These are phyloP conservation scores for human (Homo sapiens) DNA, from an alignment of 2,113 vertebrate genomes.

Conservation along the genomic window GRCh38 chr9:24116501-24117000, in stretches of 20 bases:
- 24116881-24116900: neutral
- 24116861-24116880: neutral
- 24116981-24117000: neutral
- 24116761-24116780: neutral
- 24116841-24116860: neutral
- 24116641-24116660: neutral
- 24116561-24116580: neutral
- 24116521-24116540: slow-evolving; percentile 14
- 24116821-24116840: neutral
- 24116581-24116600: neutral
- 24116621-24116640: neutral
- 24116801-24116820: neutral
- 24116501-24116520: neutral
- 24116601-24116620: neutral
- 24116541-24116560: neutral
- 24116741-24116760: neutral
- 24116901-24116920: neutral
- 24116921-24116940: neutral
- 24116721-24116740: neutral
- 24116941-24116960: neutral
- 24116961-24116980: neutral
- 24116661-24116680: neutral
- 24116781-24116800: neutral
- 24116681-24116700: neutral
- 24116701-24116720: neutral